Conservation (phyloP, 2,113 vertebrate species). For the Castor canadensis region DNA sequence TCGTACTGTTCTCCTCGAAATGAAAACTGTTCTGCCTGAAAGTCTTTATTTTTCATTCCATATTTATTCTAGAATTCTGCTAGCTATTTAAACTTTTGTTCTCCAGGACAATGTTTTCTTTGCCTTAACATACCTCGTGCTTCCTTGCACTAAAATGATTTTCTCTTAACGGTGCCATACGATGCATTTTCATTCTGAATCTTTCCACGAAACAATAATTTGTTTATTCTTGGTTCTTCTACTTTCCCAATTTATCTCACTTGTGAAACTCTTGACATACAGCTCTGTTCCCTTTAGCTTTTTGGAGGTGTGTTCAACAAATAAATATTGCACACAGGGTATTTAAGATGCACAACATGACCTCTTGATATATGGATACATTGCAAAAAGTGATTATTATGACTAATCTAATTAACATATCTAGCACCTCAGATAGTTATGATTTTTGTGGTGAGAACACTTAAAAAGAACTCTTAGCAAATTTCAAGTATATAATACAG, state of each 20-base stretch:
- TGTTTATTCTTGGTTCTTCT: not conserved
- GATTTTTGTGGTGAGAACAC: not conserved
- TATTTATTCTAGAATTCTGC: not conserved
- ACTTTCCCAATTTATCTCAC: not conserved
- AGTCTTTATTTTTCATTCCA: not conserved
- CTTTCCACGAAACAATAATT: not conserved
- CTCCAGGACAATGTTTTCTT: not conserved
- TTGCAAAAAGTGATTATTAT: not conserved
- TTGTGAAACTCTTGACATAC: too few relatives aligned
- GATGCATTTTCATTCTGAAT: not conserved
- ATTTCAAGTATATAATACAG: not conserved
- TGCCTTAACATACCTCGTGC: rapidly evolving
- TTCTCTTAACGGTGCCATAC: not conserved
- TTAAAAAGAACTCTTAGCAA: not conserved
- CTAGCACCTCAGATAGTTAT: not conserved
- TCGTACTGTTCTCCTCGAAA: not conserved
- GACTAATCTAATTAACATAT: not conserved
- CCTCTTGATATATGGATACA: not conserved
- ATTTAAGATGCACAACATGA: not conserved
- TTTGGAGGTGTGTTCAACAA: not conserved
- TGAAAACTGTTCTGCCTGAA: not conserved
- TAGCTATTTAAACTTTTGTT: not conserved
- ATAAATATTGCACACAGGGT: not conserved
- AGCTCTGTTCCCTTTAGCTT: not conserved
- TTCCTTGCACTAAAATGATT: not conserved